phyloP scores from a whole-genome alignment of 2,888 invertebrate species.

The Mesoligia furuncula region DNA sequence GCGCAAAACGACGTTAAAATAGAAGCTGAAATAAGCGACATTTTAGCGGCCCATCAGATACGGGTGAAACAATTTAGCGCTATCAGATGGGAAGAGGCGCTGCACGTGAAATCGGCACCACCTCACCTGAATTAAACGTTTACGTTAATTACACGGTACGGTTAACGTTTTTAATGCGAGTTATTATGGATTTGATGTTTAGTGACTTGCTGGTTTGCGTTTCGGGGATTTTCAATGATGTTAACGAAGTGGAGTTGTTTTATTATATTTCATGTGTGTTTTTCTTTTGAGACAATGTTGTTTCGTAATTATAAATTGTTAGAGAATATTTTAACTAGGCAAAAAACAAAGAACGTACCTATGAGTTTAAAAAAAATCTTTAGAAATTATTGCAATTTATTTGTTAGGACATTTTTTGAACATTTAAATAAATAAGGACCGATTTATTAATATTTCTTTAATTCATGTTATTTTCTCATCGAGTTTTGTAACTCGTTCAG shows the following conservation, averaged over 20 bases:
- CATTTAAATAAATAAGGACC: neutral
- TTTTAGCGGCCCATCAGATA: slow-evolving; percentile 83
- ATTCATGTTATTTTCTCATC: neutral
- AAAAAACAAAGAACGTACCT: neutral
- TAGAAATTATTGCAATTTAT: neutral
- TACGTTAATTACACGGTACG: slow-evolving; percentile 69
- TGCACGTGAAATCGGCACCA: slow-evolving; percentile 68
- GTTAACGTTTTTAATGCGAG: slow-evolving; percentile 67
- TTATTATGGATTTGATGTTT: slow-evolving; percentile 55
- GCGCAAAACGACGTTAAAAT: slow-evolving; percentile 33
- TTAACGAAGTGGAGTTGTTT: slow-evolving; percentile 28
- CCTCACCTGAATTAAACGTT: slow-evolving; percentile 74
- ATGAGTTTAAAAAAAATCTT: neutral
- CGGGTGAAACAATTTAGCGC: slow-evolving; percentile 87
- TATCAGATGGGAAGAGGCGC: slow-evolving; percentile 84
- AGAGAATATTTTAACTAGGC: neutral
- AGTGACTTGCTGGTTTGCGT: slow-evolving; percentile 56
- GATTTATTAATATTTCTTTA: neutral
- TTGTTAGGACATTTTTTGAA: neutral
- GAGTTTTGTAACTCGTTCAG: neutral
- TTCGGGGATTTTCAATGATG: slow-evolving; percentile 39
- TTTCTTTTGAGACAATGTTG: neutral
- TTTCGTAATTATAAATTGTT: neutral
- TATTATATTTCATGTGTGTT: neutral
- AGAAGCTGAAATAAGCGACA: slow-evolving; percentile 57